These are phyloP conservation scores for Xiphorhynchus elegans DNA, from an alignment of 2,113 vertebrate species.

Conservation along the genomic window DNA sequence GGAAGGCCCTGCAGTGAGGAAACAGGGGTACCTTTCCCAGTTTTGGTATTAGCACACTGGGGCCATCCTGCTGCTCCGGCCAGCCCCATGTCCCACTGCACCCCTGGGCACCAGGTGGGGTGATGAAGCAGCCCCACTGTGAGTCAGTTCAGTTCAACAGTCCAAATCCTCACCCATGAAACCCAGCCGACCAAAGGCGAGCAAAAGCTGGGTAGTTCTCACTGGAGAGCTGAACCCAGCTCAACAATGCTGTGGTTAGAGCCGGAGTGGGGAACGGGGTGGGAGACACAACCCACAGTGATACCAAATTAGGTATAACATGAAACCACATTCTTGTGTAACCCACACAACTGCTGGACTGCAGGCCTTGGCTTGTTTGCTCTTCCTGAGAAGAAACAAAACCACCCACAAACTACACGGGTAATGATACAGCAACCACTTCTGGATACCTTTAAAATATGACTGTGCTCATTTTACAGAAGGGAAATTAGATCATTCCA, in stretches of 20 bases:
- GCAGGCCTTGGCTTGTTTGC: not conserved
- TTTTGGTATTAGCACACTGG: not conserved
- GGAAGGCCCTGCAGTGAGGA: not conserved
- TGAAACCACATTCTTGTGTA: not conserved
- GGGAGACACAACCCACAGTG: not conserved
- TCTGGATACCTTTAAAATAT: not conserved
- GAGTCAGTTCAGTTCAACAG: not conserved
- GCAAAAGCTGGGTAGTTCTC: not conserved
- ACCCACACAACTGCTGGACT: not conserved
- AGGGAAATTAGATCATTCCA: not conserved
- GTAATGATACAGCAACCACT: not conserved
- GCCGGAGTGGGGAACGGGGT: not conserved
- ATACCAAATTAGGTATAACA: not conserved
- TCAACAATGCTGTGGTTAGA: not conserved
- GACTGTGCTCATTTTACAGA: not conserved
- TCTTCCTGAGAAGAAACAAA: conserved; percentile 14
- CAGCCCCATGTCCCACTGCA: not conserved
- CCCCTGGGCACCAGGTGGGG: not conserved
- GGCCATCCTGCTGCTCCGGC: not conserved
- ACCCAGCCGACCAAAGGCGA: not conserved
- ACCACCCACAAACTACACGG: not conserved
- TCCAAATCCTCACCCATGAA: not conserved
- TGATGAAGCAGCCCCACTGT: not conserved
- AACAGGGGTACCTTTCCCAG: not conserved
- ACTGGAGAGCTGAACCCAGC: not conserved